Base-by-base conservation (phyloP, 2,113 vertebrate genomes). In the Oxyura jamaicensis region DNA sequence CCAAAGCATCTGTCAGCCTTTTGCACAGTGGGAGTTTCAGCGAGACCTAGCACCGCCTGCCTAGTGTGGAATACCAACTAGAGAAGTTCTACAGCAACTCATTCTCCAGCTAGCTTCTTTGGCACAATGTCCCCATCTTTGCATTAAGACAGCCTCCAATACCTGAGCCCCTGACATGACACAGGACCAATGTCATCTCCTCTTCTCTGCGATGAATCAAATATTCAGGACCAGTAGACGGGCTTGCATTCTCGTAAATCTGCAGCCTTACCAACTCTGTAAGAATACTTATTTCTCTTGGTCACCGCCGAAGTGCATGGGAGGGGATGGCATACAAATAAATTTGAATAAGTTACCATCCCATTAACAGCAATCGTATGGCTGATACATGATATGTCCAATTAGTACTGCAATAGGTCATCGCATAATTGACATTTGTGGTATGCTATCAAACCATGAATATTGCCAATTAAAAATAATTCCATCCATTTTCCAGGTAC, bases 1-100 rank as follows among this genome's bases (percentile, higher is more conserved):
- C 62, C 92, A 79, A 84, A 81, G 83, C 66, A 86, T 39, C 86
- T 94, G 68, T 69, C 76, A 85, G 85, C 63, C 65, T 88, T 82
- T 20, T 41, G 63, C 85, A 91, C 44, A 56, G 65, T 5, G n/a
- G 74, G 53, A 90, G 62, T 79, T 90, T 58, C 86, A 75, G 35
- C 0, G 0, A 91, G 87, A 85, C 48, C 71, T 18, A 48, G 44
- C 41, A 63, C 59, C 3, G 36, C 66, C 86, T 86, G 72, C 22
- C 86, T 82, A 56, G 81, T 8, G 0, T 62, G 67, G 84, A 88
- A 65, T 14, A 80, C 29, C 69, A 83, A 28, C 56, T 56, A 94
- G 29, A 90, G 65, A 94, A 75, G 87, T n/a, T 83, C 72, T 86
- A 87, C 39, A 78, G 48, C 76, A 91, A 63, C 33, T 84, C 81